Conservation (phyloP, 1,140 invertebrate genomes). For the Papilio helenus region DNA sequence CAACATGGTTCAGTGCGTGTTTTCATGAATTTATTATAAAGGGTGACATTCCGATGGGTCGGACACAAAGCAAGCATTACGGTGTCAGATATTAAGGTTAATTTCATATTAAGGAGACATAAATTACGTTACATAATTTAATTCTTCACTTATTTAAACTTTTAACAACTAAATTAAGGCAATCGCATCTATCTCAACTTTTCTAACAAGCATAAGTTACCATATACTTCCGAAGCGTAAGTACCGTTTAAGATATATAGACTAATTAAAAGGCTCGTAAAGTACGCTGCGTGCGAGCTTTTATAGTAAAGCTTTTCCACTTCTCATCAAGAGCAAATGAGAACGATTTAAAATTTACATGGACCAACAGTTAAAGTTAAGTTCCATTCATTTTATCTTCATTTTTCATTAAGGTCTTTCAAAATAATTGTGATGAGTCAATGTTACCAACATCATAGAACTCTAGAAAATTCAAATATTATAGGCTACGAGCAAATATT, state of each 20-base stretch:
- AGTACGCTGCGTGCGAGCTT: background rate
- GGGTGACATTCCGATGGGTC: conserved; percentile 6
- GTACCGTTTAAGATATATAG: background rate
- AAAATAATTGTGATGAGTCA: background rate
- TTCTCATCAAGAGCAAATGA: background rate
- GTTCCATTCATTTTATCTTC: background rate
- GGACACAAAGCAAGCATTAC: conserved; percentile 2
- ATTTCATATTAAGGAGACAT: background rate
- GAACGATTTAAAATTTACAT: background rate
- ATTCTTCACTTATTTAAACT: background rate
- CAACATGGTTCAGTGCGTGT: background rate
- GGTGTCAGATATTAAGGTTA: conserved; percentile 1
- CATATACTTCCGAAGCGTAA: background rate
- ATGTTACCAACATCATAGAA: background rate
- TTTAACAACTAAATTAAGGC: background rate
- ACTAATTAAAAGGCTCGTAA: background rate
- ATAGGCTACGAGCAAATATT: too few relatives aligned
- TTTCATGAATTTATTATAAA: conserved; percentile 33
- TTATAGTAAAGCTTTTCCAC: background rate
- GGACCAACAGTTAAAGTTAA: background rate
- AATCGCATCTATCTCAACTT: background rate
- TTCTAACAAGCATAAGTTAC: background rate
- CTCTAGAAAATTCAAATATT: too few relatives aligned
- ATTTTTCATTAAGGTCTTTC: background rate
- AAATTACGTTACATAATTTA: background rate